phyloP scores from a whole-genome alignment of 1,140 invertebrate species.

The Drosophila serrata region DNA sequence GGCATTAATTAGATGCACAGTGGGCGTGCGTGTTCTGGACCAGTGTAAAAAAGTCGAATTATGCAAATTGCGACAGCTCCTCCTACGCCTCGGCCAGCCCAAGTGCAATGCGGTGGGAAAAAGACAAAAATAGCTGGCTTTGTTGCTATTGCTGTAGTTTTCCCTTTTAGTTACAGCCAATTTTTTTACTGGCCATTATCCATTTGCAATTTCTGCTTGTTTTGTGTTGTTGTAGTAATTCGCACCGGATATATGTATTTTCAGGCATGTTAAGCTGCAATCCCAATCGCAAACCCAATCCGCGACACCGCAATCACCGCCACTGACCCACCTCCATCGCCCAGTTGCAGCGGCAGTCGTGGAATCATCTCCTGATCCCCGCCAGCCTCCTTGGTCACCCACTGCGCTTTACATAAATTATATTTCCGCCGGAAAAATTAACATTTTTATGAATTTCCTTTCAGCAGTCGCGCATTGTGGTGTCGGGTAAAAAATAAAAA shows the following conservation, averaged over 20 bases:
- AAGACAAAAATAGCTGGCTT: slow-evolving; percentile 11
- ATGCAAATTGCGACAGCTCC: slow-evolving; percentile 45
- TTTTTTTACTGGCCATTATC: slow-evolving; percentile 38
- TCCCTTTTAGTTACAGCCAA: slow-evolving; percentile 19
- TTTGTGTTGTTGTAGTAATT: too few species aligned
- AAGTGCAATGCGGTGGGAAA: slow-evolving; percentile 41
- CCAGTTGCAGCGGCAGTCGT: slow-evolving; percentile 6
- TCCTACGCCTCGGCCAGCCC: neutral
- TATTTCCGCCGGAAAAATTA: slow-evolving; percentile 84
- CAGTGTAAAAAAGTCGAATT: slow-evolving; percentile 44
- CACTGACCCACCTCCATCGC: slow-evolving; percentile 10
- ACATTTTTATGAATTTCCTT: slow-evolving; percentile 84
- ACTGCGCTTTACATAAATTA: slow-evolving; percentile 83
- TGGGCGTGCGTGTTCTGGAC: slow-evolving; percentile 30
- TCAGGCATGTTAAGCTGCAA: slow-evolving; percentile 66
- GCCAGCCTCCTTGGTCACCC: slow-evolving; percentile 64
- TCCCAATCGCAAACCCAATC: slow-evolving; percentile 48
- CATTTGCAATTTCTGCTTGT: slow-evolving; percentile 48
- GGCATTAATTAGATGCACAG: slow-evolving; percentile 61
- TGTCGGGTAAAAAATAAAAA: slow-evolving; percentile 42
- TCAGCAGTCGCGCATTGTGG: slow-evolving; percentile 76
- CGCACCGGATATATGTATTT: slow-evolving; percentile 74
- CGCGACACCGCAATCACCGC: slow-evolving; percentile 44
- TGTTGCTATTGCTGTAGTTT: slow-evolving; percentile 3
- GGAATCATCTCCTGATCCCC: slow-evolving; percentile 23